Evolutionary conservation across 2,797 vertebrate species (phyloP), one percentile per base, ranked within the genome.

Genomic region (Helostoma temminkii): DNA sequence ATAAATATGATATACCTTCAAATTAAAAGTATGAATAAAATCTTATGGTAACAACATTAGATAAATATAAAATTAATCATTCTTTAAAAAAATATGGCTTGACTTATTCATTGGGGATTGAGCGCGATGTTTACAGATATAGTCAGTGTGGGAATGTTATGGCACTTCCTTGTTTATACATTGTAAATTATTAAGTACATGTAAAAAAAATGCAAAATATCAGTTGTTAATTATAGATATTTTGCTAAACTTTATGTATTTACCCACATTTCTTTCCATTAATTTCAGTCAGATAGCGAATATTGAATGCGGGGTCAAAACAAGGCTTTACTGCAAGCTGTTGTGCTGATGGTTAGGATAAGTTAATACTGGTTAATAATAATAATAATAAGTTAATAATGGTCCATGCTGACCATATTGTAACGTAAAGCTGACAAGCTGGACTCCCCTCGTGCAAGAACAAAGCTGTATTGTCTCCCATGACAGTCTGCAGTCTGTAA

Each of bases 81-180:
- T 68, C 45, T 68, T 66, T 52, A 58, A 18, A 34, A 16, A 25
- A 64, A 67, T 24, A 25, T 39, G 32, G 22, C 36, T 78, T 66
- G 57, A 74, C 39, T 74, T 41, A 25, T 43, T 80, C 67, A 71
- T 53, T 30, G 16, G 64, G 59, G 69, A 66, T 30, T 21, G 9
- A 47, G 62, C 59, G 55, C 50, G 75, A 73, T 86, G 69, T 83
- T 82, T 83, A 78, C 74, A 78, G 60, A 70, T 56, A 55, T 32
- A 76, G 48, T 46, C 15, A 2, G 45, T 71, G 42, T 63, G 74
- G 71, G 73, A 69, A 53, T 47, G 5, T 26, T 18, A 58, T 48
- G 60, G 57, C 56, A 43, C 58, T 42, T 76, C 57, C 60, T 68
- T 85, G 76, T 73, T 81, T 74, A 74, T 22, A 56, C 56, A 41